Conservation (phyloP, 1,140 invertebrate species). For the Chionoecetes opilio region DNA sequence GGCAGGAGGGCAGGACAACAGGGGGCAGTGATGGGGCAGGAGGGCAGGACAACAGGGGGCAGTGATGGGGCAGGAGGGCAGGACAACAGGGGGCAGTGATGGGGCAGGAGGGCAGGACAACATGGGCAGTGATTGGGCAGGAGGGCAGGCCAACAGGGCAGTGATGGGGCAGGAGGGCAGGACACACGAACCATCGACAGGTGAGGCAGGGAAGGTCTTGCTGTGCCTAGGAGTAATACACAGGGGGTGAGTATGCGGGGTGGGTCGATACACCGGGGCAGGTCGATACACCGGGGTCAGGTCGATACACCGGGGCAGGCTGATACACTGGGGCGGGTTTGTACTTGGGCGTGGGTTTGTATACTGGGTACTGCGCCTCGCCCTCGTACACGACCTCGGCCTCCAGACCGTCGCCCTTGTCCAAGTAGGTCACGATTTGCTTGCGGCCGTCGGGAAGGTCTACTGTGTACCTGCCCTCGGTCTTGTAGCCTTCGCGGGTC, state of each 20-base stretch:
- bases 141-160: too few relatives aligned
- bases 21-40: background rate
- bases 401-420: constrained; percentile 59
- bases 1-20: background rate
- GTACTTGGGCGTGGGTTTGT: background rate
- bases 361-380: constrained; percentile 34
- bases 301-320: background rate
- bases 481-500: constrained; percentile 58
- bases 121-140: background rate
- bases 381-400: constrained; percentile 55
- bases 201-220: background rate
- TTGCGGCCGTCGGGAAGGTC: constrained; percentile 64
- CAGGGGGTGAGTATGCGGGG: background rate
- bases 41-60: background rate
- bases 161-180: background rate
- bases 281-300: too few relatives aligned
- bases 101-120: background rate
- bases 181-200: background rate
- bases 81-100: background rate
- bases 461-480: constrained; percentile 62
- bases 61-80: background rate
- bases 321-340: background rate
- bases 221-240: background rate
- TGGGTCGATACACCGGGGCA: too few relatives aligned
- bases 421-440: constrained; percentile 54